Percentiles rank a stretch among this genome's conserved stretches.
phyloP scores from a whole-genome alignment of 2,888 invertebrate species.

The Tanytarsus gracilentus region DNA sequence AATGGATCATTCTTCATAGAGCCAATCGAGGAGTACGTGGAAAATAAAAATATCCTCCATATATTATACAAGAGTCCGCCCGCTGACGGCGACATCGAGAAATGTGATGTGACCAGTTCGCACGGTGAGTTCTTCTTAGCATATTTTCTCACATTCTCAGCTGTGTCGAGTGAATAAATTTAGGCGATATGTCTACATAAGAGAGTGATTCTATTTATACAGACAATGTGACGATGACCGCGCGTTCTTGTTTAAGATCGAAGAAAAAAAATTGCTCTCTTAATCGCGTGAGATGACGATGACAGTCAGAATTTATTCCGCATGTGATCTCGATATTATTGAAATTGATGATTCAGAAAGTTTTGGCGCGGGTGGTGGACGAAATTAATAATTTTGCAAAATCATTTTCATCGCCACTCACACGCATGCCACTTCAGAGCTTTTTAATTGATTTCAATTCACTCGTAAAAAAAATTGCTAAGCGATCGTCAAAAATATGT shows the following conservation, averaged over 20 bases:
- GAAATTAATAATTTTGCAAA: no score
- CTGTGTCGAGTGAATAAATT: background rate
- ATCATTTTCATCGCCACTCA: no score
- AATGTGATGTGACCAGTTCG: constrained; percentile 23
- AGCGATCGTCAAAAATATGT: no score
- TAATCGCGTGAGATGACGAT: background rate
- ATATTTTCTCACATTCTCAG: background rate
- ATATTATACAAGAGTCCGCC: constrained; percentile 42
- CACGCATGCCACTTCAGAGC: no score
- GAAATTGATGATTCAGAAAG: no score
- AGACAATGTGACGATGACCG: constrained; percentile 20
- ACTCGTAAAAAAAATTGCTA: no score
- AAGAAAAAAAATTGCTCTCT: background rate
- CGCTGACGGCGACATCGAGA: constrained; percentile 37
- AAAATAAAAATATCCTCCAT: constrained; percentile 45
- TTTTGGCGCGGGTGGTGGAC: no score
- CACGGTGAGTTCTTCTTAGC: constrained; percentile 20
- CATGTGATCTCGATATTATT: no score
- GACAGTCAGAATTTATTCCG: no score
- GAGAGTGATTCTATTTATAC: background rate
- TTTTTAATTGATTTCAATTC: no score
- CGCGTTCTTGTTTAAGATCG: no score
- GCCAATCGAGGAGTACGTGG: constrained; percentile 49
- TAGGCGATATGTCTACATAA: background rate
- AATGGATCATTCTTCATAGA: constrained; percentile 58